Conservation (phyloP, 1,140 invertebrate species). For the Drosophila virilis region DNA sequence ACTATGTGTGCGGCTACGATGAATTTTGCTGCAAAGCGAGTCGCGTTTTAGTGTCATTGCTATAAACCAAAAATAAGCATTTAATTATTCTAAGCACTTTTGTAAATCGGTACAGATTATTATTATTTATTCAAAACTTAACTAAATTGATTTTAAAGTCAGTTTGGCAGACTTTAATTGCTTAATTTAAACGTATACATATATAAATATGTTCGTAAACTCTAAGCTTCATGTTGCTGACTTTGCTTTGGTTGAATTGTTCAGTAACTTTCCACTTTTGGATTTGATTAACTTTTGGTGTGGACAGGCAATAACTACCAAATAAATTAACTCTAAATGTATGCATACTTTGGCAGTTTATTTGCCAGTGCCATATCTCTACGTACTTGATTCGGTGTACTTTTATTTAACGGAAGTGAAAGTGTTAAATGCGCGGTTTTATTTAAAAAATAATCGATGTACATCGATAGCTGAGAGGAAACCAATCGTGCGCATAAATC, state of each 20-base stretch:
- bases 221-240: too few species aligned
- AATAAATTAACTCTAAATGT: not conserved
- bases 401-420: not conserved
- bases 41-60: not conserved
- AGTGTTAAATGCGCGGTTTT: slow-evolving; percentile 6
- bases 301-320: not conserved
- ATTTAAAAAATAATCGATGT: not conserved
- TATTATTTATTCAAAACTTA: too few species aligned
- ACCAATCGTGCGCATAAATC: not conserved
- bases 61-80: too few species aligned
- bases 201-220: too few species aligned
- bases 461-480: not conserved
- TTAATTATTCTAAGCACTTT: too few species aligned
- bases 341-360: not conserved
- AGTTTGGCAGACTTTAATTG: too few species aligned
- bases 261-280: too few species aligned
- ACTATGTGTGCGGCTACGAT: not conserved
- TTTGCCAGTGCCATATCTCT: too few species aligned
- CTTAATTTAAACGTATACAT: too few species aligned
- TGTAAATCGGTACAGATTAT: too few species aligned
- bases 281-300: not conserved
- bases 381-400: not conserved
- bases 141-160: too few species aligned
- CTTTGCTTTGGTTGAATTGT: too few species aligned
- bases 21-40: not conserved